phyloP scores from a whole-genome alignment of 1,140 invertebrate species.

The Drosophila gunungcola region DNA sequence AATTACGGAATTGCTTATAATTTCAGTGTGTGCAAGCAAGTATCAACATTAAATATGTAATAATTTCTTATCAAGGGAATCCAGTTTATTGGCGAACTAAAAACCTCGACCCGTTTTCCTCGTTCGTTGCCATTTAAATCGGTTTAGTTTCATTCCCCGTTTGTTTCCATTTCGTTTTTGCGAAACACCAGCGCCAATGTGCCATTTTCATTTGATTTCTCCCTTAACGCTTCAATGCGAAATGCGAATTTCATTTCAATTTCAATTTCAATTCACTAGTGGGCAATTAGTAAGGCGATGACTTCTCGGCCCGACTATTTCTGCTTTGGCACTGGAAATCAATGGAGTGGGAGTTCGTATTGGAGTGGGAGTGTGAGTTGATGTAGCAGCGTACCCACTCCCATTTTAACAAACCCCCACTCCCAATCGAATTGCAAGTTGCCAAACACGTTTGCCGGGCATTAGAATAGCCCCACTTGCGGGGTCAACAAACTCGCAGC shows the following conservation, averaged over 20 bases:
- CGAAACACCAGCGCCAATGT: slow-evolving; percentile 9
- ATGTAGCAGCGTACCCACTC: slow-evolving; percentile 11
- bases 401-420: slow-evolving; percentile 13
- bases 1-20: not conserved
- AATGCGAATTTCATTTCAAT: slow-evolving; percentile 36
- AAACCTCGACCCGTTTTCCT: slow-evolving; percentile 13
- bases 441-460: slow-evolving; percentile 74
- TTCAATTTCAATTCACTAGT: slow-evolving; percentile 44
- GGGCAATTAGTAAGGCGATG: slow-evolving; percentile 47
- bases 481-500: slow-evolving; percentile 64
- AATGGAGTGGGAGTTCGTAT: slow-evolving; percentile 7
- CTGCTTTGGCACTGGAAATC: slow-evolving; percentile 7
- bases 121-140: slow-evolving; percentile 14
- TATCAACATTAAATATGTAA: not conserved
- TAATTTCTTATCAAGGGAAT: slow-evolving; percentile 12
- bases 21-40: not conserved
- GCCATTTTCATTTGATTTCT: slow-evolving; percentile 20
- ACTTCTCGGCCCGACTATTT: slow-evolving; percentile 18
- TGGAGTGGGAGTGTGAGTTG: slow-evolving; percentile 4
- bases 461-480: slow-evolving; percentile 62
- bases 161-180: slow-evolving; percentile 1
- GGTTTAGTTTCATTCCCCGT: not conserved
- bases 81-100: slow-evolving; percentile 6
- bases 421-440: slow-evolving; percentile 51
- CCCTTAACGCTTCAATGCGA: slow-evolving; percentile 22